Evolutionary conservation across 2,888 invertebrate species (phyloP), one percentile per base, ranked within the genome.

Genomic region (Mylabris sibirica): DNA sequence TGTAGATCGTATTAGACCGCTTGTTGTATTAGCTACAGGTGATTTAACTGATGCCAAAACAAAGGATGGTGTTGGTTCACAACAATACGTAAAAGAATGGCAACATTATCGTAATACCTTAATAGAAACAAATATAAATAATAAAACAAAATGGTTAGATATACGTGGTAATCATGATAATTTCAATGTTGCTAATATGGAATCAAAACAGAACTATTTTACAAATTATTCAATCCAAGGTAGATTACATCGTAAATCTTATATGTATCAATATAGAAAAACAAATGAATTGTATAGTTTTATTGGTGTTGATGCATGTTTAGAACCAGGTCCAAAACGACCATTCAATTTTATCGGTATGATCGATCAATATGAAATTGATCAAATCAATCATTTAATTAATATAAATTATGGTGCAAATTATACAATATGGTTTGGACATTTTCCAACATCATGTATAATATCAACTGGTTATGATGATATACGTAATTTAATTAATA

Each of bases 131-230:
- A 88, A 89, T 76, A 88, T 94, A 26, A 86, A 86, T 63, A 86
- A 91, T 57, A 90, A 89, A 79, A 94, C 94, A 2, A 85, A 89
- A 35, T 97, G 96, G 96, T 86, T 97, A 70, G 97, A 97, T 86
- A 92, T 96, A 72, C 87, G 96, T 84, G 97, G 97, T 83, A 96
- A 96, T 88, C 96, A 96, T 89, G 96, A 97, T 89, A 94, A 94
- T 83, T 96, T 97, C 86, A 94, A 96, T 84, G 93, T 96, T 38
- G 89, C 90, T 69, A 87, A 89, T 75, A 82, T 90, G 61, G 86
- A 89, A 71, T 90, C 93, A 6, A 86, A 89, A 77, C 88, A 91
- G 74, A 96, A 96, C 84, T 93, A 89, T 81, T 96, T 90, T 82
- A 87, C 87, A 74, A 90, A 91, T 76, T 96, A 91, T 84, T 95